Evolutionary conservation across 2,888 invertebrate species (phyloP), one percentile per base, ranked within the genome.

Genomic region (Cerceris ruficornis): DNA sequence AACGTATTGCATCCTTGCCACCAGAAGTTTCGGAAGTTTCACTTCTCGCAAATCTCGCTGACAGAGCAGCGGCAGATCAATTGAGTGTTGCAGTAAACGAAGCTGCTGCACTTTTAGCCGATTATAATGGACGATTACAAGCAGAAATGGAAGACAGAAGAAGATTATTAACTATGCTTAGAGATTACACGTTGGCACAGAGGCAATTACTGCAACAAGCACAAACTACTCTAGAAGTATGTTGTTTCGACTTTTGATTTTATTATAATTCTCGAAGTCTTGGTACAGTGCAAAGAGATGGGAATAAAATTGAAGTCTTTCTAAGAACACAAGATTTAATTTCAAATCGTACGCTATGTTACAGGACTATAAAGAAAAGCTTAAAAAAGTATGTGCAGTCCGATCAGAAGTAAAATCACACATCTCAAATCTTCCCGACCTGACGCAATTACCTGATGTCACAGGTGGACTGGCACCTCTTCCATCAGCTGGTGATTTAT

Each of bases 401-500:
- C 95, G 98, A 89, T 95, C 96, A 61, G 98, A 98, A 93, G 95
- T 99, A 41, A 97, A 96, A 91, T 97, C 97, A 13, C 98, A 99
- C 93, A 95, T 99, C 88, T 96, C 97, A 82, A 98, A 97, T 92
- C 94, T 99, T 83, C 99, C 98, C 0, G 98, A 99, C 92, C 94
- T 99, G 81, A 98, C 97, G 0, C 96, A 97, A 81, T 93, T 98
- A 69, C 98, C 98, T 0, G 97, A 98, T 89, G 97, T 98, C 0
- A 98, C 98, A 0, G 98, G 98, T 17, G 98, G 98, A 8, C 93
- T 98, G 52, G 97, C 98, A 46, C 98, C 99, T 0, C 93, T 99
- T 81, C 98, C 98, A 50, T 98, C 98, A 5, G 98, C 98, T 50
- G 98, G 98, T 1, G 98, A 99, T 93, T 94, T 99, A 54, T 99